Evolutionary conservation across 2,888 invertebrate genomes (phyloP).

Genomic region (Coenonympha glycerion): DNA sequence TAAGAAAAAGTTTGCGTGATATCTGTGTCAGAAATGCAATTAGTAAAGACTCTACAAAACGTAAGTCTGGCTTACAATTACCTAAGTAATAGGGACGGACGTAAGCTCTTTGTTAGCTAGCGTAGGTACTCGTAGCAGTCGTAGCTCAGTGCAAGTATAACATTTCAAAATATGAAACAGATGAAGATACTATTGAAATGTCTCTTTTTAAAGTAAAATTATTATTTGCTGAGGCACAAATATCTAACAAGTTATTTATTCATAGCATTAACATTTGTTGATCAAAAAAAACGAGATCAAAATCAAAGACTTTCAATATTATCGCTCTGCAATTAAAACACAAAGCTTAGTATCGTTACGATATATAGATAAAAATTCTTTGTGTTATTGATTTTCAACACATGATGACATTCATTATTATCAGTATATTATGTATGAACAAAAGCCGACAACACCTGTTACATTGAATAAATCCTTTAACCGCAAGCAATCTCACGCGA

Average conservation of each 20-base stretch:
- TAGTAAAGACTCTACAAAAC: too few species aligned
- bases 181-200: neutral
- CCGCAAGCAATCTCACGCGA: slow-evolving; percentile 25
- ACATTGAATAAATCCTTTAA: slow-evolving; percentile 40
- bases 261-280: neutral
- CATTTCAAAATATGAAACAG: neutral
- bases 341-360: neutral
- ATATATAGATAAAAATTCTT: too few species aligned
- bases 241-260: neutral
- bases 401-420: neutral
- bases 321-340: neutral
- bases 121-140: neutral
- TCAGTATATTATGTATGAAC: neutral
- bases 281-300: too few species aligned
- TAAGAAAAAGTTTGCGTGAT: too few species aligned
- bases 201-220: too few species aligned
- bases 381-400: slow-evolving; percentile 42
- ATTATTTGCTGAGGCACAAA: too few species aligned
- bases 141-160: neutral
- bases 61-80: too few species aligned
- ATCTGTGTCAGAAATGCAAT: too few species aligned
- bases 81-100: too few species aligned
- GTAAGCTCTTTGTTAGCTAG: too few species aligned
- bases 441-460: slow-evolving; percentile 60
- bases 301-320: too few species aligned